Evolutionary conservation across 64 coral and sea anemone genomes (phyloP), one percentile per base, ranked within the genome.

Genomic region (Actinia equina): DNA sequence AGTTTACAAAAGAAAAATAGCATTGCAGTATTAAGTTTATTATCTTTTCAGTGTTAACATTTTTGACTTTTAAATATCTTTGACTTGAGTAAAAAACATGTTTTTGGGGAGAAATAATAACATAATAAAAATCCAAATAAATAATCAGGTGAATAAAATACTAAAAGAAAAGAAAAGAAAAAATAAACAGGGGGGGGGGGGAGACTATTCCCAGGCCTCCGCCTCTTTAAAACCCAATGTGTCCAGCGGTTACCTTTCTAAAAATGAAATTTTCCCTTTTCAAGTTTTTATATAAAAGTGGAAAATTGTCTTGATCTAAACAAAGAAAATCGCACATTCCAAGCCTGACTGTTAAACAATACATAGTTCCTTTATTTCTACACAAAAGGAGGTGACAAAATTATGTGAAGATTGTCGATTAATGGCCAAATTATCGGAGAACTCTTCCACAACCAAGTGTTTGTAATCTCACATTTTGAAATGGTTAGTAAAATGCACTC

Each of bases 401-500:
- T 65, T 65, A 65, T 65, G 62, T 23, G 62, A 65, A 65, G 19
- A 11, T 65, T 2, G n/a, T n/a, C 19, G n/a, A 65, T 23, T 65
- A 65, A 65, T 18, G 20, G 62, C 10, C 22, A 14, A n/a, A 23
- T 65, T 4, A 74, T 74, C n/a, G 9, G 30, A 37, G 30, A 74
- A 13, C 27, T 41, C 22, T n/a, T 65, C 62, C 6, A 22, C 11
- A 74, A 30, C n/a, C 11, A 30, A 12, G 7, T 14, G 26, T 27
- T 41, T 27, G 13, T 14, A 15, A 25, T 57, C 55, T 57, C 55
- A 57, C 55, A 57, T 16, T 57, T 57, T 74, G 69, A 74, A 30
- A 85, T 85, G 83, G 83, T 85, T 59, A 42, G 45, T 17, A 59
- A 85, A 43, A 85, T 85, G 83, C 16, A 58, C 5, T 85, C 52